phyloP scores from a whole-genome alignment of 2,888 invertebrate species.

The Cordilura impudica region DNA sequence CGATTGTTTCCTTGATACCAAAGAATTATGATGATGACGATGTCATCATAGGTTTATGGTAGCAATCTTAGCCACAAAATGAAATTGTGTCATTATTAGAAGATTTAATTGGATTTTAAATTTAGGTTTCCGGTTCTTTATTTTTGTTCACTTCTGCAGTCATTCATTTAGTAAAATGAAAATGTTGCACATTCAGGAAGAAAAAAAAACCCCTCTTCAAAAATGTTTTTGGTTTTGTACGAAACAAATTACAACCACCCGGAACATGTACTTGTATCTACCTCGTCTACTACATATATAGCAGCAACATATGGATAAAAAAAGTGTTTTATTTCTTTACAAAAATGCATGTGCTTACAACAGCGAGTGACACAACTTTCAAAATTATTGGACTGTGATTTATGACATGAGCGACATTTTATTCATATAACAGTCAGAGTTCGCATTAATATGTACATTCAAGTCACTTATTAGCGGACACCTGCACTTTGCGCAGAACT shows the following conservation, averaged over 20 bases:
- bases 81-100: slow-evolving; percentile 26
- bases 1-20: neutral
- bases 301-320: slow-evolving; percentile 30
- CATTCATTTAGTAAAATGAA: slow-evolving; percentile 34
- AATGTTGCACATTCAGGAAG: slow-evolving; percentile 42
- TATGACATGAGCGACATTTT: slow-evolving; percentile 54
- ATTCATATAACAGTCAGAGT: slow-evolving; percentile 24
- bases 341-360: slow-evolving; percentile 47
- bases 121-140: slow-evolving; percentile 22
- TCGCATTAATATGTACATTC: slow-evolving; percentile 1
- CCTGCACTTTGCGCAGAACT: too few relatives aligned
- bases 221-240: slow-evolving; percentile 27
- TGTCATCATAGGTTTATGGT: neutral
- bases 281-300: neutral
- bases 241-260: slow-evolving; percentile 20
- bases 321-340: slow-evolving; percentile 28
- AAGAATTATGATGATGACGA: neutral
- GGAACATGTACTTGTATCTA: neutral
- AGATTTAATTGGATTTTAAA: slow-evolving; percentile 50
- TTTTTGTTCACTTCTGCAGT: slow-evolving; percentile 1
- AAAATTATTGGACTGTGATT: slow-evolving; percentile 61
- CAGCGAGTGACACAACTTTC: slow-evolving; percentile 57
- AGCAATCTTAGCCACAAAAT: neutral
- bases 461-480: too few relatives aligned
- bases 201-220: slow-evolving; percentile 20